Evolutionary conservation across 2,888 invertebrate species (phyloP).

Genomic region (Trisateles emortualis): DNA sequence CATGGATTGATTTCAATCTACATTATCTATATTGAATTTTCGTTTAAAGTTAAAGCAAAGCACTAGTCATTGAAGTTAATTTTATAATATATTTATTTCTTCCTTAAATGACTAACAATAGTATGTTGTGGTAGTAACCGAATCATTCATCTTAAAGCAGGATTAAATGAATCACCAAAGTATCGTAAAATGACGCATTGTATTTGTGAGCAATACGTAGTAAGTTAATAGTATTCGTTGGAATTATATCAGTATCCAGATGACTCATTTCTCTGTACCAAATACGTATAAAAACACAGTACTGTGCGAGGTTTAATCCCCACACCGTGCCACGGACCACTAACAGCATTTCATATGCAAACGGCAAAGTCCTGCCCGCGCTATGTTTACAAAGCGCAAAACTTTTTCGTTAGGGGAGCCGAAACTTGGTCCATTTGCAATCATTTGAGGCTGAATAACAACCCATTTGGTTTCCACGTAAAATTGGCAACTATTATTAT

Average conservation of each 20-base stretch:
- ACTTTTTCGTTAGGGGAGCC: slow-evolving; percentile 60
- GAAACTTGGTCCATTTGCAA: slow-evolving; percentile 55
- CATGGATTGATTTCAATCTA: too few relatives aligned
- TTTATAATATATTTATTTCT: neutral
- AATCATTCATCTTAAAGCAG: slow-evolving; percentile 60
- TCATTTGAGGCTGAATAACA: slow-evolving; percentile 55
- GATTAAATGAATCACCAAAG: slow-evolving; percentile 65
- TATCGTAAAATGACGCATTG: slow-evolving; percentile 67
- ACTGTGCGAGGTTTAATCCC: slow-evolving; percentile 55
- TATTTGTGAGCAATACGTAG: slow-evolving; percentile 58
- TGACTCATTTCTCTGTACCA: slow-evolving; percentile 61
- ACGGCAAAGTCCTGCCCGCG: slow-evolving; percentile 58
- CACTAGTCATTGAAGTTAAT: neutral
- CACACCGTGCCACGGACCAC: slow-evolving; percentile 48
- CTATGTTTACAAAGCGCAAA: slow-evolving; percentile 65
- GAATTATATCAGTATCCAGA: slow-evolving; percentile 52
- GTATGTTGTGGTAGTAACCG: slow-evolving; percentile 33
- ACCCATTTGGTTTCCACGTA: slow-evolving; percentile 30
- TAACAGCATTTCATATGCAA: slow-evolving; percentile 73
- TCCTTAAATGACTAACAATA: slow-evolving; percentile 3
- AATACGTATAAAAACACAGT: slow-evolving; percentile 33
- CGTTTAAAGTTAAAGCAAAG: neutral
- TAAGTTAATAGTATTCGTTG: slow-evolving; percentile 45
- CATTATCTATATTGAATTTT: too few relatives aligned
- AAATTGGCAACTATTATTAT: neutral